Conservation (phyloP, 1,140 invertebrate species). For the Danaus plexippus region DNA sequence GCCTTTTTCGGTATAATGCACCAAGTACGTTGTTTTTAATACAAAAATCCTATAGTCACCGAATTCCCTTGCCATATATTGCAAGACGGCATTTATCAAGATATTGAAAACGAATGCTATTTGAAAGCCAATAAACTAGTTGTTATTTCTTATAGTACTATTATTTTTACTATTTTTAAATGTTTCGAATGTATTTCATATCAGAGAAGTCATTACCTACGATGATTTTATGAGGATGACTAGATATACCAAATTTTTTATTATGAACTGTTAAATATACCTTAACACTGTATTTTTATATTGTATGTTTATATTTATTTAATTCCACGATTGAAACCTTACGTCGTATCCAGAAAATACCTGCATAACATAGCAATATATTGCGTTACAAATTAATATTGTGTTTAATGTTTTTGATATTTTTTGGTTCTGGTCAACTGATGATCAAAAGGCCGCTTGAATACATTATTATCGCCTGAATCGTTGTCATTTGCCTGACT, state of each 20-base stretch:
- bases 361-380: slow-evolving; percentile 12
- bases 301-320: no score
- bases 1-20: slow-evolving; percentile 60
- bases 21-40: slow-evolving; percentile 32
- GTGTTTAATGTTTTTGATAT: slow-evolving; percentile 5
- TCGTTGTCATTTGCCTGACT: slow-evolving; percentile 65
- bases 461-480: slow-evolving; percentile 46
- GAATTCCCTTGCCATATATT: slow-evolving; percentile 61
- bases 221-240: no score
- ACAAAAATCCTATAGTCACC: slow-evolving; percentile 60
- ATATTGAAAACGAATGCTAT: slow-evolving; percentile 44
- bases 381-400: slow-evolving; percentile 38
- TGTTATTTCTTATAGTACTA: slow-evolving; percentile 26
- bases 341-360: no score
- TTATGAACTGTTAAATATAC: no score
- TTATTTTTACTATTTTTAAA: slow-evolving; percentile 26
- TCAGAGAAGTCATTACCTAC: not conserved
- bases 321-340: not conserved
- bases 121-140: slow-evolving; percentile 41
- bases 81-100: slow-evolving; percentile 53
- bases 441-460: slow-evolving; percentile 53
- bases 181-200: slow-evolving; percentile 23
- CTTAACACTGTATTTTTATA: no score
- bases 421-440: slow-evolving; percentile 53
- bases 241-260: no score